Evolutionary conservation across 2,113 vertebrate genomes (phyloP).

Genomic region (Hypocryptadius cinnamomeus): DNA sequence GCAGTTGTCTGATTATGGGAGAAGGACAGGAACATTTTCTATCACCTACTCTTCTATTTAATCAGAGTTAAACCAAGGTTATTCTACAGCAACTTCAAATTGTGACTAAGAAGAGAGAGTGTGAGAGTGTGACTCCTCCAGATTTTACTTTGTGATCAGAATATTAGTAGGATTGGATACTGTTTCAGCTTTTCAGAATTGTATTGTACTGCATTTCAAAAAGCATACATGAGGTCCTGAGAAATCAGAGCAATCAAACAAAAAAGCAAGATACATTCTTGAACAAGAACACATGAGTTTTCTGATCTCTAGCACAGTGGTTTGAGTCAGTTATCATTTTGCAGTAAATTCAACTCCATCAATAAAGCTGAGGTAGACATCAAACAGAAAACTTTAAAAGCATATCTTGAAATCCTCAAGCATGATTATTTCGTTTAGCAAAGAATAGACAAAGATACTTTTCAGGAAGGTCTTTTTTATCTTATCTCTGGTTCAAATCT

Average conservation of each 20-base stretch:
- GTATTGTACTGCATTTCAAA: neutral
- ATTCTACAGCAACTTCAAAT: neutral
- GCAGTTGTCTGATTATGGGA: neutral
- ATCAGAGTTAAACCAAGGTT: neutral
- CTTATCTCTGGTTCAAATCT: neutral
- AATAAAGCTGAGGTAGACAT: neutral
- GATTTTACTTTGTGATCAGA: slow-evolving; percentile 1
- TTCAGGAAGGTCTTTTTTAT: neutral
- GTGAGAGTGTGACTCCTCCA: neutral
- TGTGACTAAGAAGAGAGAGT: neutral
- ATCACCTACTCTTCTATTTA: neutral
- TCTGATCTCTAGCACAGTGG: neutral
- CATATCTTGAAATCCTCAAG: neutral
- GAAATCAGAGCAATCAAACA: neutral
- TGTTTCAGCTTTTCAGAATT: neutral
- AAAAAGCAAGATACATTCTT: neutral
- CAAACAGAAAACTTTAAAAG: slow-evolving; percentile 26
- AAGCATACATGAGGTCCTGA: neutral
- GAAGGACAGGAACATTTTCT: neutral
- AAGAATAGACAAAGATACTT: neutral
- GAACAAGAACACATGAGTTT: neutral
- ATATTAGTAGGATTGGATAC: neutral
- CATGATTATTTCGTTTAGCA: neutral
- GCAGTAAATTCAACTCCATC: neutral
- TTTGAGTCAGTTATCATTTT: neutral